Percentiles rank a stretch among this genome's conserved stretches.
Evolutionary conservation across 2,113 vertebrate genomes (phyloP).

Genomic region (Shinisaurus crocodilurus): DNA sequence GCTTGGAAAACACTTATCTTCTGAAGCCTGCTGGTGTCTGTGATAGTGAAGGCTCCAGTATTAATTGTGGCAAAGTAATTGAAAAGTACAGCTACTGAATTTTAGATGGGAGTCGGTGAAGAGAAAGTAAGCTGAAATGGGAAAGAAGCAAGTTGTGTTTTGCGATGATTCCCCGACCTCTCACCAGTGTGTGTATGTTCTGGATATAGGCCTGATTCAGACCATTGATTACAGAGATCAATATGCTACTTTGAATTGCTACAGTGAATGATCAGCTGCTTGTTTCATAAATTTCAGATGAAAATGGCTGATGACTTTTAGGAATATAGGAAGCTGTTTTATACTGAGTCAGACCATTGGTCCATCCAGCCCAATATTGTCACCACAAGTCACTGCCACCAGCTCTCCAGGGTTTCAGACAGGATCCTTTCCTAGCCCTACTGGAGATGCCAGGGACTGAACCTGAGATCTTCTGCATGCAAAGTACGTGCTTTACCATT

Average conservation of each 20-base stretch:
- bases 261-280: background rate
- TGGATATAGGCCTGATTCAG: background rate
- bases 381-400: background rate
- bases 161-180: background rate
- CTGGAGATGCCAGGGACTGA: too few relatives aligned
- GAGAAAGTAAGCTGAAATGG: background rate
- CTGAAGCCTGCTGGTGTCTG: background rate
- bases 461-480: too few relatives aligned
- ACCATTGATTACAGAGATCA: fast-evolving
- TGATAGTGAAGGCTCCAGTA: background rate
- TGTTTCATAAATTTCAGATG: background rate
- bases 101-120: background rate
- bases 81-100: background rate
- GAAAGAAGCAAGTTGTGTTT: background rate
- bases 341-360: background rate
- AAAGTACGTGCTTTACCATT: too few relatives aligned
- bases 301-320: background rate
- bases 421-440: too few relatives aligned
- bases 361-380: background rate
- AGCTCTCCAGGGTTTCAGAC: background rate
- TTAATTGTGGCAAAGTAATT: background rate
- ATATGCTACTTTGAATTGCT: background rate
- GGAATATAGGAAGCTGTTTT: background rate
- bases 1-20: background rate
- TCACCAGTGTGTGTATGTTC: background rate